A percentile compares a stretch with the other conserved stretches of the same genome.
These are phyloP conservation scores for Carduelis carduelis DNA, from an alignment of 2,797 vertebrate species.

Conservation along the genomic window DNA sequence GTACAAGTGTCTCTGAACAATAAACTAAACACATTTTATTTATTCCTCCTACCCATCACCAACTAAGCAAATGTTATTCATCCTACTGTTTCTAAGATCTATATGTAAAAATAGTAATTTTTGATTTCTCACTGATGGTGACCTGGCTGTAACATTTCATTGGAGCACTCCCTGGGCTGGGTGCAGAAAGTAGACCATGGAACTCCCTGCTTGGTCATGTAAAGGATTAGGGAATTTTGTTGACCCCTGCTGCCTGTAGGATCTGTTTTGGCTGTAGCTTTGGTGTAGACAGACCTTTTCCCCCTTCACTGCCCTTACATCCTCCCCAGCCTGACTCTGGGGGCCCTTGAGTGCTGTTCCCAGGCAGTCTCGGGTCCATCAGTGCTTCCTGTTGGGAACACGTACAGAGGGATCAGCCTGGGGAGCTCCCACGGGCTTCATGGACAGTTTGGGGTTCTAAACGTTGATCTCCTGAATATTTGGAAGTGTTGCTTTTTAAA, in stretches of 20 bases:
- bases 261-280: not conserved
- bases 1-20: conserved; percentile 10
- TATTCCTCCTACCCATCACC: conserved; percentile 29
- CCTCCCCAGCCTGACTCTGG: not conserved
- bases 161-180: not conserved
- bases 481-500: not conserved
- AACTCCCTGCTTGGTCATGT: not conserved
- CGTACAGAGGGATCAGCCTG: fast-evolving
- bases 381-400: fast-evolving
- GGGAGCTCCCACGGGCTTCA: fast-evolving
- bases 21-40: not conserved
- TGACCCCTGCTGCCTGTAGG: not conserved
- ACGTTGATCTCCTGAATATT: not conserved
- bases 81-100: not conserved
- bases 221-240: not conserved
- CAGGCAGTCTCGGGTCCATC: fast-evolving
- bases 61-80: not conserved
- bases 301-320: fast-evolving
- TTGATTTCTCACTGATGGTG: not conserved
- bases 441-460: not conserved
- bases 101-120: not conserved
- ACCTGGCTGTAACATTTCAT: not conserved
- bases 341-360: not conserved
- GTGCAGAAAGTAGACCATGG: not conserved
- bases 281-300: not conserved